These are phyloP conservation scores for Orius insidiosus DNA, from an alignment of 1,140 invertebrate species.

Conservation along the genomic window DNA sequence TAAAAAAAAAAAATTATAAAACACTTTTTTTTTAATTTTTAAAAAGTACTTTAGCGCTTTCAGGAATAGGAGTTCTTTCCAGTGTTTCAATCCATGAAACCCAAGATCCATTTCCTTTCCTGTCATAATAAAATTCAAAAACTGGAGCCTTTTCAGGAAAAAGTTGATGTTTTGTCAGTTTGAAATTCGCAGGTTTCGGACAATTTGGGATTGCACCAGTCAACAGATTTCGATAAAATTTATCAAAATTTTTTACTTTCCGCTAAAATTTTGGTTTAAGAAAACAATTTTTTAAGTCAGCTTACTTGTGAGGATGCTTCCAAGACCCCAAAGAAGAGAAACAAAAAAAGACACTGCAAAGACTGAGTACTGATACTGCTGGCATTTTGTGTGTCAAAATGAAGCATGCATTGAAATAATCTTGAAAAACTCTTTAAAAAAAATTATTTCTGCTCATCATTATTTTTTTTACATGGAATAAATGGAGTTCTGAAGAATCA, in stretches of 20 bases:
- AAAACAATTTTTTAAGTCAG: background rate
- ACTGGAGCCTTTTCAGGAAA: slow-evolving; percentile 66
- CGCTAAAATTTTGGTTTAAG: slow-evolving; percentile 10
- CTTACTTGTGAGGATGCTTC: slow-evolving; percentile 47
- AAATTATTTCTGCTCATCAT: no score
- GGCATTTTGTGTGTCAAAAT: slow-evolving; percentile 37
- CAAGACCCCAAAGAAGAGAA: slow-evolving; percentile 75
- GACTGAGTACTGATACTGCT: slow-evolving; percentile 50
- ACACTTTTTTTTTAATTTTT: no score
- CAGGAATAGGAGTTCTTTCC: slow-evolving; percentile 27
- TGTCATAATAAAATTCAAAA: slow-evolving; percentile 77
- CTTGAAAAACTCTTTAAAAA: slow-evolving; percentile 46
- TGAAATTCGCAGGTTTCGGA: slow-evolving; percentile 75
- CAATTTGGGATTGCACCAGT: slow-evolving; percentile 29
- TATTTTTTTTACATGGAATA: slow-evolving; percentile 65
- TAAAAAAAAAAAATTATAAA: slow-evolving; percentile 22
- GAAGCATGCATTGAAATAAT: slow-evolving; percentile 46
- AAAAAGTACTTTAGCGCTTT: slow-evolving; percentile 36
- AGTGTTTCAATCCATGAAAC: slow-evolving; percentile 58
- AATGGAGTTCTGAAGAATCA: slow-evolving; percentile 59
- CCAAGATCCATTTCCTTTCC: slow-evolving; percentile 64
- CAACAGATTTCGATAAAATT: slow-evolving; percentile 58
- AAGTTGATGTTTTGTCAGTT: slow-evolving; percentile 70
- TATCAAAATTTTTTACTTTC: slow-evolving; percentile 64
- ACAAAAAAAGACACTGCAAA: slow-evolving; percentile 69